Conservation (phyloP, 1,140 invertebrate genomes). For the Coelopa frigida region DNA sequence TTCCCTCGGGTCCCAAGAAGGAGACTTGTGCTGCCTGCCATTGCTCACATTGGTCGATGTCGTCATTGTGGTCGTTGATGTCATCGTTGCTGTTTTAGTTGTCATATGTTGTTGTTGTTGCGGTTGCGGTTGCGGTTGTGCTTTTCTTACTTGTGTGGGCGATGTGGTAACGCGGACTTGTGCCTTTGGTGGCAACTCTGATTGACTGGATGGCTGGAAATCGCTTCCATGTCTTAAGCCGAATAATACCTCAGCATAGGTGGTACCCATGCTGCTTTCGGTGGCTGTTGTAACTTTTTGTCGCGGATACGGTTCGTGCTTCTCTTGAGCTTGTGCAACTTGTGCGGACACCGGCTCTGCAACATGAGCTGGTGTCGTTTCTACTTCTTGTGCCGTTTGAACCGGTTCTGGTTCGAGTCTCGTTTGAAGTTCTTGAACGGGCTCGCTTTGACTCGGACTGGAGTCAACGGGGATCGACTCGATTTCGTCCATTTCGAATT, state of each 20-base stretch:
- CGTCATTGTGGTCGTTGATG: slow-evolving; percentile 13
- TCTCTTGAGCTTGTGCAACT: slow-evolving; percentile 8
- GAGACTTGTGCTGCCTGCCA: slow-evolving; percentile 27
- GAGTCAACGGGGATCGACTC: slow-evolving; percentile 28
- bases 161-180: slow-evolving; percentile 38
- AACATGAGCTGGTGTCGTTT: not conserved
- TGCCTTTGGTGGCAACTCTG: slow-evolving; percentile 28
- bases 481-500: slow-evolving; percentile 40
- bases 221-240: slow-evolving; percentile 31
- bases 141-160: slow-evolving; percentile 13
- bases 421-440: not conserved
- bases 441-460: too few species aligned
- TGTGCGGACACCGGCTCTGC: not conserved
- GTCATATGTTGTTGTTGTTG: slow-evolving; percentile 13
- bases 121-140: not conserved
- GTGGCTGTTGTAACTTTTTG: slow-evolving; percentile 16
- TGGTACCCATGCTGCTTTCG: too few species aligned
- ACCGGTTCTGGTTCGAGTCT: slow-evolving; percentile 3
- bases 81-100: slow-evolving; percentile 16
- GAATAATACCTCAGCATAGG: slow-evolving; percentile 41
- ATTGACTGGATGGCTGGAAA: slow-evolving; percentile 54
- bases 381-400: slow-evolving; percentile 1
- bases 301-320: slow-evolving; percentile 17
- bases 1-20: slow-evolving; percentile 31
- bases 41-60: slow-evolving; percentile 9